Conservation (phyloP, 2,888 invertebrate genomes). For the Merodon equestris region DNA sequence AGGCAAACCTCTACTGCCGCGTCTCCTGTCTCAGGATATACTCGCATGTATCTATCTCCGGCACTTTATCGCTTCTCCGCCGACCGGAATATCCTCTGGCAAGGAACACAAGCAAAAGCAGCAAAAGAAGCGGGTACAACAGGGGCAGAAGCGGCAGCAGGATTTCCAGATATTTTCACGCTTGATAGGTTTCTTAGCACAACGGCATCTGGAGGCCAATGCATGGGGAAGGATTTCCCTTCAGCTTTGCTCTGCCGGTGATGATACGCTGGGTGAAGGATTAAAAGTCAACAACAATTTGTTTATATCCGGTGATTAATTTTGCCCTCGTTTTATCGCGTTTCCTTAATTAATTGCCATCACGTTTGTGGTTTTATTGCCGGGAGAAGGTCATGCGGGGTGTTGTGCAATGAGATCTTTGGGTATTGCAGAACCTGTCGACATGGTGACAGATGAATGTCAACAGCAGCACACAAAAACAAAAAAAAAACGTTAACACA, state of each 20-base stretch:
- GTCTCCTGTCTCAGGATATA: slow-evolving; percentile 2
- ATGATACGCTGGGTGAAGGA: slow-evolving; percentile 20
- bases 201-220: slow-evolving; percentile 21
- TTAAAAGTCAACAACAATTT: slow-evolving; percentile 64
- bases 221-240: slow-evolving; percentile 3
- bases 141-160: neutral
- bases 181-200: slow-evolving; percentile 30
- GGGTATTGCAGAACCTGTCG: slow-evolving; percentile 12
- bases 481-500: slow-evolving; percentile 38
- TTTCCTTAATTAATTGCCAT: slow-evolving; percentile 58
- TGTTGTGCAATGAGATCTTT: neutral
- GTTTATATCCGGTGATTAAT: slow-evolving; percentile 57
- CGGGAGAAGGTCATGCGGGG: neutral
- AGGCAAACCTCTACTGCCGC: slow-evolving; percentile 8
- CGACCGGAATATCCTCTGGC: slow-evolving; percentile 3
- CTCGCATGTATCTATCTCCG: slow-evolving; percentile 10
- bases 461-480: slow-evolving; percentile 12
- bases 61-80: slow-evolving; percentile 33
- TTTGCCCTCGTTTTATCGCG: slow-evolving; percentile 52
- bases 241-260: neutral
- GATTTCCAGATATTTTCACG: slow-evolving; percentile 32
- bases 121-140: neutral
- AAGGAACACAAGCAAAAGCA: too few species aligned
- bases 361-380: slow-evolving; percentile 50
- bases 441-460: slow-evolving; percentile 52